A percentile compares a stretch with the other conserved stretches of the same genome.
phyloP scores from a whole-genome alignment of 2,797 vertebrate genomes.

The Sebastes ruberrimus region DNA sequence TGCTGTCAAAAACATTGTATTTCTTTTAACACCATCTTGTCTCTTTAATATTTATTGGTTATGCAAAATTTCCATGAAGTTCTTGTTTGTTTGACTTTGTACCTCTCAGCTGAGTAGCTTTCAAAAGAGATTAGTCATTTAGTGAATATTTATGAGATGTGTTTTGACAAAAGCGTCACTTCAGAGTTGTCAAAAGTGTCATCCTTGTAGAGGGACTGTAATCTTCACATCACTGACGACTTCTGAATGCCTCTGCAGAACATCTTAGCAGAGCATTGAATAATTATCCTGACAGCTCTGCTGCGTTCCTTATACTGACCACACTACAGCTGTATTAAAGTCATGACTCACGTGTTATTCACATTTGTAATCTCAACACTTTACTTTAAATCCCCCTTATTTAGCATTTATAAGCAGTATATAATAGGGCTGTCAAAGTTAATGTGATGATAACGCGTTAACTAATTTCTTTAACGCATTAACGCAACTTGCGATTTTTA shows the following conservation, averaged over 20 bases:
- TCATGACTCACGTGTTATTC: neutral
- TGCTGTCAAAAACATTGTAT: too few species aligned
- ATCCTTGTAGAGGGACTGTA: conserved; percentile 49
- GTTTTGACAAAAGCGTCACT: conserved; percentile 62
- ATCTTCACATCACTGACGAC: conserved; percentile 62
- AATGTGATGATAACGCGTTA: too few species aligned
- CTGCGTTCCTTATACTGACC: conserved; percentile 34
- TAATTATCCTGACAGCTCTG: conserved; percentile 58
- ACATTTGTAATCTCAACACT: conserved; percentile 9
- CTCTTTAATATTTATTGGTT: neutral
- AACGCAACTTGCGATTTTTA: too few species aligned
- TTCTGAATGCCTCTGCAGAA: conserved; percentile 38
- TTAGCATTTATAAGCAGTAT: neutral
- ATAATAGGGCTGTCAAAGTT: neutral
- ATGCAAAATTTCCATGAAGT: neutral
- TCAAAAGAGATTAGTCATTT: conserved; percentile 44
- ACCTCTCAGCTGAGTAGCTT: conserved; percentile 27
- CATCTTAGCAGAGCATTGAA: conserved; percentile 37
- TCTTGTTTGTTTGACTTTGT: conserved; percentile 15
- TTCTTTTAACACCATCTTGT: neutral
- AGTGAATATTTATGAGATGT: conserved; percentile 55
- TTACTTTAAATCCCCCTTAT: neutral
- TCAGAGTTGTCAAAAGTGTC: conserved; percentile 66
- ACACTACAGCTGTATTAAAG: neutral
- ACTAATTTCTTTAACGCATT: too few species aligned